Evolutionary conservation across 2,888 invertebrate species (phyloP).

Genomic region (Leptura quadrifasciata): DNA sequence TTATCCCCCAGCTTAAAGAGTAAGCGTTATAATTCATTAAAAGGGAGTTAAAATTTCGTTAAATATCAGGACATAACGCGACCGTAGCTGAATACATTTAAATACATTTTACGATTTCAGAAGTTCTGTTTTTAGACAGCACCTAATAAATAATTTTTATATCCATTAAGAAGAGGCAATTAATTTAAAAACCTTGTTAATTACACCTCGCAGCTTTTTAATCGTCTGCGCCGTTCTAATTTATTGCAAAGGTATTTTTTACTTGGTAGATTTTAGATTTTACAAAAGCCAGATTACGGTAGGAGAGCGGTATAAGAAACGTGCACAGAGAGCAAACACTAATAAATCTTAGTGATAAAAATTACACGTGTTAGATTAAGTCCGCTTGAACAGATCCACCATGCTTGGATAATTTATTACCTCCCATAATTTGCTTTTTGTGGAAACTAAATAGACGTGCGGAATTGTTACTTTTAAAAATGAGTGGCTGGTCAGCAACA

Average conservation of each 20-base stretch:
- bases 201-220: constrained; percentile 11
- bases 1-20: too few species aligned
- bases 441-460: constrained; percentile 68
- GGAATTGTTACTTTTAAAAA: constrained; percentile 52
- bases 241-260: constrained; percentile 15
- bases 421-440: constrained; percentile 70
- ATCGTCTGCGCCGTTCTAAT: neutral
- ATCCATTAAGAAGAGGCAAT: constrained; percentile 13
- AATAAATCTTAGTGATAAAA: constrained; percentile 59
- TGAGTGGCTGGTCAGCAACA: constrained; percentile 63
- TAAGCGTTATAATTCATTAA: too few species aligned
- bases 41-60: neutral
- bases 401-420: constrained; percentile 65
- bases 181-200: constrained; percentile 10
- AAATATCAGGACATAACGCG: neutral
- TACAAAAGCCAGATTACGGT: neutral
- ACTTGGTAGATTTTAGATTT: constrained; percentile 6
- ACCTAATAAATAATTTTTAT: constrained; percentile 17
- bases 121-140: neutral
- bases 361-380: constrained; percentile 66
- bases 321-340: constrained; percentile 33
- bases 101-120: neutral
- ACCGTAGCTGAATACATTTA: neutral
- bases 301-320: neutral
- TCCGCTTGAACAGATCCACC: constrained; percentile 59